These are phyloP conservation scores for Fregetta grallaria DNA, from an alignment of 2,113 vertebrate genomes.

Conservation along the genomic window DNA sequence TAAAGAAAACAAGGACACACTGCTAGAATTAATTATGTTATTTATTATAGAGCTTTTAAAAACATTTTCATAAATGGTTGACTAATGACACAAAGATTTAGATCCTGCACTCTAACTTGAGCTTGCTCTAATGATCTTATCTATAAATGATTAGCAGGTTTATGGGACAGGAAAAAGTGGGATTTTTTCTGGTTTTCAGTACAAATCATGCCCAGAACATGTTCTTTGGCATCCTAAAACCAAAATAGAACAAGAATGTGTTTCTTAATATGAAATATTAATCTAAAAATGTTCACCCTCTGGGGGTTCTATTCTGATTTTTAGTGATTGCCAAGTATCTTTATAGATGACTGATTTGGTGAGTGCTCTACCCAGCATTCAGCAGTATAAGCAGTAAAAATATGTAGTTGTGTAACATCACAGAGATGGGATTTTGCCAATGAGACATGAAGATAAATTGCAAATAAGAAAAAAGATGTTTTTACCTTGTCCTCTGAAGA, in stretches of 20 bases:
- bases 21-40: background rate
- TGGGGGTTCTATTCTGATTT: constrained; percentile 22
- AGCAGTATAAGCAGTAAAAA: constrained; percentile 18
- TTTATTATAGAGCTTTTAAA: constrained; percentile 20
- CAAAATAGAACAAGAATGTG: constrained; percentile 32
- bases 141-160: constrained; percentile 39
- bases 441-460: background rate
- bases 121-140: constrained; percentile 42
- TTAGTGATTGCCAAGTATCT: constrained; percentile 3
- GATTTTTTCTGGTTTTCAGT: constrained; percentile 31
- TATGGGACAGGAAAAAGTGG: constrained; percentile 21
- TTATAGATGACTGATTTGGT: constrained; percentile 18
- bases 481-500: background rate
- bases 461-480: background rate
- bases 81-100: constrained; percentile 34
- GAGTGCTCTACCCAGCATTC: background rate
- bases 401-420: background rate
- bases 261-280: constrained; percentile 21
- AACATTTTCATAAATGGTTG: background rate
- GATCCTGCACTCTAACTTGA: background rate
- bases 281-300: constrained; percentile 6
- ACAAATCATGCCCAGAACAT: constrained; percentile 21
- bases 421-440: constrained; percentile 11
- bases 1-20: background rate
- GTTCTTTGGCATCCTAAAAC: constrained; percentile 10